These are phyloP conservation scores for Laspeyria flexula DNA, from an alignment of 2,888 invertebrate species.

Conservation along the genomic window DNA sequence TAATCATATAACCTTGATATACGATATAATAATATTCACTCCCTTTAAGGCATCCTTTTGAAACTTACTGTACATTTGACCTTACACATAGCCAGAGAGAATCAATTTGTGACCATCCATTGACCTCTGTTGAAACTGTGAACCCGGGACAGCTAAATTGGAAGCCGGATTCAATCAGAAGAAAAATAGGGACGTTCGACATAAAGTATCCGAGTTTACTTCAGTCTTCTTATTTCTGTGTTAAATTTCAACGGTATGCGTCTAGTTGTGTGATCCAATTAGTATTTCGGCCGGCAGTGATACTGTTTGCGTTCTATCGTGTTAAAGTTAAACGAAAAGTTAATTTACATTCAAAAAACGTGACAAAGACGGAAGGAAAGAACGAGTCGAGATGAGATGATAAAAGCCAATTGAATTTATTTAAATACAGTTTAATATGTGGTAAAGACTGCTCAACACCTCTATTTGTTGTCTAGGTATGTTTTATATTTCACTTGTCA, in stretches of 20 bases:
- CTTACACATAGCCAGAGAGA: conserved; percentile 15
- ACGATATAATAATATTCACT: not conserved
- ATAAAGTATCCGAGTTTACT: conserved; percentile 33
- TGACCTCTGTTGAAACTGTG: conserved; percentile 36
- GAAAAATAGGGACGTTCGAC: conserved; percentile 36
- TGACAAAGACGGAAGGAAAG: not conserved
- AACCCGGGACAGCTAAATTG: conserved; percentile 36
- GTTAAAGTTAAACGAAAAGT: not conserved
- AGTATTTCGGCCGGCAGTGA: conserved; percentile 18
- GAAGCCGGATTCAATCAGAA: conserved; percentile 40
- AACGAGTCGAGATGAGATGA: too few species aligned
- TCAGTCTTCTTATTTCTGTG: conserved; percentile 27
- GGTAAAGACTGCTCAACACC: too few species aligned
- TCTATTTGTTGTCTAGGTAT: too few species aligned
- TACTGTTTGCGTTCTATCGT: not conserved
- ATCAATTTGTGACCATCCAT: conserved; percentile 44
- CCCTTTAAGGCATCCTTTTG: not conserved
- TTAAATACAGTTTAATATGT: too few species aligned
- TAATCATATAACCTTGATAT: too few species aligned
- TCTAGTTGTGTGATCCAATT: conserved; percentile 29
- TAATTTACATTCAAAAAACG: not conserved
- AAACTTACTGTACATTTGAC: not conserved
- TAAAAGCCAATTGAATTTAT: too few species aligned
- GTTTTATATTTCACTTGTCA: too few species aligned
- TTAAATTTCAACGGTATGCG: conserved; percentile 30